A percentile compares a stretch with the other conserved stretches of the same genome.
Evolutionary conservation across 2,797 vertebrate genomes (phyloP).

Genomic region (Alcedo atthis): DNA sequence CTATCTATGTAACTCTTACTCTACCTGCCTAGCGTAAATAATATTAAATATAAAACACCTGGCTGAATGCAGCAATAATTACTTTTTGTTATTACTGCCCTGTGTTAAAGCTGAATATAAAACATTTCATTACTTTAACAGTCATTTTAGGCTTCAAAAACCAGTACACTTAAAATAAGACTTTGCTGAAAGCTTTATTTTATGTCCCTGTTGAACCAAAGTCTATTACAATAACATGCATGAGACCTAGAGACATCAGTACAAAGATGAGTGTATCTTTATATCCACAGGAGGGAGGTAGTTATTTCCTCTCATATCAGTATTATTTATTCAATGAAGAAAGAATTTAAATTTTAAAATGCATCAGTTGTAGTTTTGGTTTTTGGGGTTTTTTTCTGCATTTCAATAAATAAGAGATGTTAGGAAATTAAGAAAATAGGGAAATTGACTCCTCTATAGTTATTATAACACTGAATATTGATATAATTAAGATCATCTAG

Average conservation of each 20-base stretch:
- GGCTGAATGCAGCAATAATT: background rate
- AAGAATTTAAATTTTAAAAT: background rate
- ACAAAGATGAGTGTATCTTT: constrained; percentile 23
- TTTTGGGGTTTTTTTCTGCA: background rate
- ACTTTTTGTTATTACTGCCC: background rate
- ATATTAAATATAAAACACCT: background rate
- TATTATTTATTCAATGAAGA: constrained; percentile 12
- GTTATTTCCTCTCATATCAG: constrained; percentile 6
- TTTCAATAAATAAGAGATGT: background rate
- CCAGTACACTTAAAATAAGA: background rate
- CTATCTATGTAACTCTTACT: background rate
- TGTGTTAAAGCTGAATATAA: constrained; percentile 13
- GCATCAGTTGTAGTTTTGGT: no score
- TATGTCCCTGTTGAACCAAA: constrained; percentile 14
- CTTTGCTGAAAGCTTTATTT: constrained; percentile 13
- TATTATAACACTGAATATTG: background rate
- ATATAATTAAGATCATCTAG: no score
- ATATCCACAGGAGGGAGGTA: constrained; percentile 4
- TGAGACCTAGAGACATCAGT: constrained; percentile 14
- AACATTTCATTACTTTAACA: constrained; percentile 15
- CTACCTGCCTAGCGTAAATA: background rate
- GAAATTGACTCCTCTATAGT: background rate
- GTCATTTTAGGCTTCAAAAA: constrained; percentile 11
- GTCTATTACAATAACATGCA: constrained; percentile 27
- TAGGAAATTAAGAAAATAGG: background rate